Percentiles rank a stretch among this genome's conserved stretches.
phyloP scores from a whole-genome alignment of 2,888 invertebrate species.

The Chorisops tibialis region DNA sequence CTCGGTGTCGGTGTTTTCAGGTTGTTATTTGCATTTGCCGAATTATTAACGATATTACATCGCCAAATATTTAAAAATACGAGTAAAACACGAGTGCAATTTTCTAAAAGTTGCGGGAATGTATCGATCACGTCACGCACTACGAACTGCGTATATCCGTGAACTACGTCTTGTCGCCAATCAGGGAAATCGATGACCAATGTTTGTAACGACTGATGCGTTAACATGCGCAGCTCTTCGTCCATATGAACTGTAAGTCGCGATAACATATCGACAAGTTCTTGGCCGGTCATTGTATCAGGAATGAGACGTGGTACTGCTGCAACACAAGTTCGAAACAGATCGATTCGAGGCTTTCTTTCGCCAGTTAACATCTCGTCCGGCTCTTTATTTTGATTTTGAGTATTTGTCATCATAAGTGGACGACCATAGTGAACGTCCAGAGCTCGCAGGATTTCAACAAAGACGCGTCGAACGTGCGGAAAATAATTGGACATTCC shows the following conservation, averaged over 20 bases:
- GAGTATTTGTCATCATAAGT: constrained; percentile 92
- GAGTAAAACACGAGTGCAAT: constrained; percentile 85
- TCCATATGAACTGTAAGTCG: constrained; percentile 97
- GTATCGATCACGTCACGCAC: constrained; percentile 75
- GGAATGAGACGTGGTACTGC: constrained; percentile 97
- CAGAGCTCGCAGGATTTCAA: constrained; percentile 88
- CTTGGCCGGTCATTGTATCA: constrained; percentile 92
- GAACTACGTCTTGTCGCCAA: constrained; percentile 95
- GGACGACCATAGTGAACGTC: constrained; percentile 97
- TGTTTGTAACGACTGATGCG: constrained; percentile 93
- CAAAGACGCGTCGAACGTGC: constrained; percentile 91
- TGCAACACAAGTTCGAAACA: constrained; percentile 97
- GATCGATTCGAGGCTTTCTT: constrained; percentile 93
- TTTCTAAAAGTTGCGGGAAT: constrained; percentile 71
- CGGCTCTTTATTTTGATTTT: constrained; percentile 92
- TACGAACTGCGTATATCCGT: constrained; percentile 92
- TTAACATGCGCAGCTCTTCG: constrained; percentile 89
- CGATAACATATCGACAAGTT: constrained; percentile 90
- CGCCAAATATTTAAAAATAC: constrained; percentile 93
- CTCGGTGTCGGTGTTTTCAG: constrained; percentile 38
- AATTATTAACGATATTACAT: constrained; percentile 61
- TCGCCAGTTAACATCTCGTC: constrained; percentile 92
- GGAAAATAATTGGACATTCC: constrained; percentile 97
- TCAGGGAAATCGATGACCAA: constrained; percentile 94
- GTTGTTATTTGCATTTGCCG: constrained; percentile 37